Evolutionary conservation across 1,140 invertebrate species (phyloP).

Genomic region (Chrysomallon squamiferum): DNA sequence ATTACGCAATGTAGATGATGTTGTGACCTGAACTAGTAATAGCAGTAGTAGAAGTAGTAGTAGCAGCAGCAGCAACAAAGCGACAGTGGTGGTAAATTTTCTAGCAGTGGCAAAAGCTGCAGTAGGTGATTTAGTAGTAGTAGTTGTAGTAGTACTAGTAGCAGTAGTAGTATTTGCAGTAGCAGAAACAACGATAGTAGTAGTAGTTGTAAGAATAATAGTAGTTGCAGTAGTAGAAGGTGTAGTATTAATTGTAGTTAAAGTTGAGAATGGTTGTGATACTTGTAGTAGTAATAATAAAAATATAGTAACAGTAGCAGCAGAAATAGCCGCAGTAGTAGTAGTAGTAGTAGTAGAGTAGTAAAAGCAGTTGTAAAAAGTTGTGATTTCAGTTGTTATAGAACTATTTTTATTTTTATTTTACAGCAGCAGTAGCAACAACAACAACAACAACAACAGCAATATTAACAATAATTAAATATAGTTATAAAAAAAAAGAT

Average conservation of each 20-base stretch:
- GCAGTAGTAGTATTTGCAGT: background rate
- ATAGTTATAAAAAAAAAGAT: too few relatives aligned
- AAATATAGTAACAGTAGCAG: background rate
- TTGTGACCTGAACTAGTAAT: background rate
- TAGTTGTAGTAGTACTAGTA: background rate
- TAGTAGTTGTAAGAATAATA: background rate
- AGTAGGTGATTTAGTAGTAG: background rate
- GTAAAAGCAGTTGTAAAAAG: background rate
- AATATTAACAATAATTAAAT: too few relatives aligned
- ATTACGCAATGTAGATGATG: background rate
- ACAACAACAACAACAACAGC: background rate
- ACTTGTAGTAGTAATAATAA: background rate
- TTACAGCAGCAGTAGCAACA: background rate
- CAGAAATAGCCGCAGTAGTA: background rate
- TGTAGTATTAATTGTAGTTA: background rate
- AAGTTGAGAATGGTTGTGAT: too few relatives aligned
- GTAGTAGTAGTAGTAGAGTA: background rate
- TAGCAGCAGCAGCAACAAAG: too few relatives aligned
- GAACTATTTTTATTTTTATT: too few relatives aligned
- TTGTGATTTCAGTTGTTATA: background rate
- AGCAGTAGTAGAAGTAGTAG: background rate
- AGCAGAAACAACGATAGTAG: background rate
- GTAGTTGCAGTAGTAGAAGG: background rate
- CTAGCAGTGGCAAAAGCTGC: background rate
- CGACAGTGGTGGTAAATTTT: too few relatives aligned